Percentiles rank a stretch among this genome's conserved stretches.
phyloP scores from a whole-genome alignment of 2,113 vertebrate genomes.

The Podarcis muralis region DNA sequence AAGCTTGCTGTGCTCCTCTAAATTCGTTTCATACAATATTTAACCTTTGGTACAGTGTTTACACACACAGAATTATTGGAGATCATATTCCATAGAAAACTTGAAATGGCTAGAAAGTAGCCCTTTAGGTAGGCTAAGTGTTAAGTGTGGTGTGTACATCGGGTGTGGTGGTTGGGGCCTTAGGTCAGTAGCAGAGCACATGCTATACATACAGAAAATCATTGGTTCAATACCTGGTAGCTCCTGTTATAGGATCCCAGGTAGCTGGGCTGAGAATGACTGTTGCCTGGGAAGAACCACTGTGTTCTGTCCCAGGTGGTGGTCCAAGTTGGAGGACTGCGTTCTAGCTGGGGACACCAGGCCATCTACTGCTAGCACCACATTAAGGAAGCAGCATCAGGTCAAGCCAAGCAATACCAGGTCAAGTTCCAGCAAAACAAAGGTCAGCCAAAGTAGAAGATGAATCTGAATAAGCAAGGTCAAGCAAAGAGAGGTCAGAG shows the following conservation, averaged over 20 bases:
- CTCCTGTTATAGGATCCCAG: too few species aligned
- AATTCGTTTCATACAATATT: constrained; percentile 75
- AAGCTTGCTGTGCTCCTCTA: constrained; percentile 74
- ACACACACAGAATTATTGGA: constrained; percentile 73
- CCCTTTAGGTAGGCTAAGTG: constrained; percentile 39
- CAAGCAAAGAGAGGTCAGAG: too few species aligned
- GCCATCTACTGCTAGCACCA: too few species aligned
- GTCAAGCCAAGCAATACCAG: too few species aligned
- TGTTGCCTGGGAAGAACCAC: too few species aligned
- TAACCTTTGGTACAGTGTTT: constrained; percentile 78
- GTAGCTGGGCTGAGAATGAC: too few species aligned
- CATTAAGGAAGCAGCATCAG: too few species aligned
- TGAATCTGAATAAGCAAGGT: too few species aligned
- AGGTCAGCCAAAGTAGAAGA: too few species aligned
- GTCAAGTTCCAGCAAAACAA: too few species aligned
- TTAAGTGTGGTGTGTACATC: not conserved
- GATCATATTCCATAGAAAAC: constrained; percentile 75
- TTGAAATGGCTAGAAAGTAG: constrained; percentile 62
- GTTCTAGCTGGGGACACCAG: too few species aligned
- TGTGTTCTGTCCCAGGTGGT: not conserved
- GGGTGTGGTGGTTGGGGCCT: not conserved
- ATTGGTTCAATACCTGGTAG: not conserved
- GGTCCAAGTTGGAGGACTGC: not conserved
- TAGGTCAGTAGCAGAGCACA: not conserved
- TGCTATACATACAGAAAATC: not conserved